These are phyloP conservation scores for Bruchidius siliquastri DNA, from an alignment of 2,888 invertebrate species.

Conservation along the genomic window DNA sequence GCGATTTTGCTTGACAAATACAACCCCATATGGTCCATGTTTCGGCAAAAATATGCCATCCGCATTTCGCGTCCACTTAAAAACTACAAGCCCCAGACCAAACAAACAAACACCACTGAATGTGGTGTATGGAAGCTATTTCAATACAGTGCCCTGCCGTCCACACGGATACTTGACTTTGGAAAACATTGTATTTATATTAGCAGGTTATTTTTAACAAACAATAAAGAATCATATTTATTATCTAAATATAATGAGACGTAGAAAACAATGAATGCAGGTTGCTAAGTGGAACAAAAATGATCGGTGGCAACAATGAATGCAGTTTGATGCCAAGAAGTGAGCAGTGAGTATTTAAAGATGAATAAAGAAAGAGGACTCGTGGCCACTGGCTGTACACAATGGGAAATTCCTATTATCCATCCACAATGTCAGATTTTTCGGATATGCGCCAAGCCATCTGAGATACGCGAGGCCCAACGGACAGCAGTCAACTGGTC, in stretches of 20 bases:
- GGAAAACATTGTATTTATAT: no score
- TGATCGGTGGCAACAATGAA: not conserved
- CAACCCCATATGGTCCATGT: no score
- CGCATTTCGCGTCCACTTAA: no score
- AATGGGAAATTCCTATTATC: constrained; percentile 39
- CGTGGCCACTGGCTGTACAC: constrained; percentile 20
- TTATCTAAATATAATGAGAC: not conserved
- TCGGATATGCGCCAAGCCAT: not conserved
- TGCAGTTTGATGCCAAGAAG: not conserved
- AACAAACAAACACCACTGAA: no score
- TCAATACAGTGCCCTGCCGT: no score
- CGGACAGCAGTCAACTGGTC: not conserved
- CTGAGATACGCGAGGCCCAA: not conserved
- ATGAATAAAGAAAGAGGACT: constrained; percentile 12
- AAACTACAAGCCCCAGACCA: no score
- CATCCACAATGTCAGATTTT: not conserved
- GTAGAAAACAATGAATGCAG: not conserved
- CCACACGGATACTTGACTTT: no score
- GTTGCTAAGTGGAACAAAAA: not conserved
- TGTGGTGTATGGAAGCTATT: no score
- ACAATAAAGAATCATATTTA: not conserved
- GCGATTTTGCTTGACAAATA: no score
- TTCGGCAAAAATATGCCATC: no score
- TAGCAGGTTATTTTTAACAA: not conserved
- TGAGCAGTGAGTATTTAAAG: constrained; percentile 7